A percentile compares a stretch with the other conserved stretches of the same genome.
These are phyloP conservation scores for Haemorhous mexicanus DNA, from an alignment of 2,113 vertebrate genomes.

Conservation along the genomic window DNA sequence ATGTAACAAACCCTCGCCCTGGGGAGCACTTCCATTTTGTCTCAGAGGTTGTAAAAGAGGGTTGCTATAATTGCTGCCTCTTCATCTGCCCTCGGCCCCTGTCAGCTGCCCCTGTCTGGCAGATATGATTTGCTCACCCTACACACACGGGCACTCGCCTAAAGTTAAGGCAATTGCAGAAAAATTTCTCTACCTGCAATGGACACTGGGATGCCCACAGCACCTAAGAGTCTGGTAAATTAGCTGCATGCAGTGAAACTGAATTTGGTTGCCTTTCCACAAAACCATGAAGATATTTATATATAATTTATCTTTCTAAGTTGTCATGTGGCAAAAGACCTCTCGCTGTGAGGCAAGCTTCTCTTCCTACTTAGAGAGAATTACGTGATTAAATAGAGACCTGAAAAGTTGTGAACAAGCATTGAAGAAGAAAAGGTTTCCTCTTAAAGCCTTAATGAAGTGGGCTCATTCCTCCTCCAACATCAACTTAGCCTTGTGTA, in stretches of 20 bases:
- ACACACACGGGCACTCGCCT: fast-evolving
- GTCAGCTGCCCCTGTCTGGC: fast-evolving
- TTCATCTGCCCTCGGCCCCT: neutral
- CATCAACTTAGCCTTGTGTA: conserved; percentile 92
- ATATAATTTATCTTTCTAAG: conserved; percentile 94
- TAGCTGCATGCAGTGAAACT: conserved; percentile 61
- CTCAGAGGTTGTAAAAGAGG: neutral
- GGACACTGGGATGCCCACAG: neutral
- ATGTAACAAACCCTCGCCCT: neutral
- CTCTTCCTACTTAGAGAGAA: conserved; percentile 91
- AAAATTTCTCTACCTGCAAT: neutral
- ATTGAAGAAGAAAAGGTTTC: conserved; percentile 89
- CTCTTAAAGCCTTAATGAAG: conserved; percentile 98
- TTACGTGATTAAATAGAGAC: conserved; percentile 96
- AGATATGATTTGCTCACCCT: neutral
- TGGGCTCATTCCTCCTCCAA: conserved; percentile 92
- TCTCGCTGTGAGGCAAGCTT: conserved; percentile 86
- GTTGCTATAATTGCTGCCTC: neutral
- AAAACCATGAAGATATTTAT: conserved; percentile 83
- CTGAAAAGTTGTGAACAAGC: conserved; percentile 92
- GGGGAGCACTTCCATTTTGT: neutral
- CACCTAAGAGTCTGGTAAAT: conserved; percentile 55
- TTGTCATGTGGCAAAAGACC: conserved; percentile 90
- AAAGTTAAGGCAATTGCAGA: neutral
- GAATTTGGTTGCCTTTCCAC: conserved; percentile 65